These are phyloP conservation scores for Popillia japonica DNA, from an alignment of 1,140 invertebrate species.

Conservation along the genomic window DNA sequence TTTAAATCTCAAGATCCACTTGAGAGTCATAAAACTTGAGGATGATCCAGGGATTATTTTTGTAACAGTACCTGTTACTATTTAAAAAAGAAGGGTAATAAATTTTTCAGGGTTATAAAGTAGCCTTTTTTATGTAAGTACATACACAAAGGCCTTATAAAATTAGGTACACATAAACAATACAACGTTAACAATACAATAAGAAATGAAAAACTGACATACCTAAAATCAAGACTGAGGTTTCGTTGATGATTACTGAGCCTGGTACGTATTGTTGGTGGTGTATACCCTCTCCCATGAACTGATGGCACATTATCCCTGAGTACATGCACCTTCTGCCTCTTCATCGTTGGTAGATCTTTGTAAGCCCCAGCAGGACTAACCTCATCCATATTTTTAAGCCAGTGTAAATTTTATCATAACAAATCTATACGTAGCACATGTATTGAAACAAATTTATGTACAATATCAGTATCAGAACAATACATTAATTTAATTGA, in stretches of 20 bases:
- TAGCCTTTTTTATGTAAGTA: no score
- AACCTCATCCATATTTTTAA: constrained; percentile 11
- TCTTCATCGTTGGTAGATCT: constrained; percentile 37
- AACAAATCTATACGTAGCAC: neutral
- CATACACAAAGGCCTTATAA: no score
- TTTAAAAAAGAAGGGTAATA: no score
- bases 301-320: constrained; percentile 63
- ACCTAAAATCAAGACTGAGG: constrained; percentile 80
- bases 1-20: no score
- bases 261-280: constrained; percentile 65
- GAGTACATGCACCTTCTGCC: constrained; percentile 38
- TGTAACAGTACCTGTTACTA: no score
- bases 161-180: no score
- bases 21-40: no score
- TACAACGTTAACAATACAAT: no score
- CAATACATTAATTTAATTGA: constrained; percentile 15
- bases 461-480: neutral
- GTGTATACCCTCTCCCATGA: constrained; percentile 67
- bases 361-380: constrained; percentile 6
- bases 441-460: neutral
- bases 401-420: neutral
- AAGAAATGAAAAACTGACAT: constrained; percentile 38
- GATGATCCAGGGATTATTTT: no score
- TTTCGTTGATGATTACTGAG: constrained; percentile 79
- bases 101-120: no score